Evolutionary conservation across 2,888 invertebrate species (phyloP).

Genomic region (Nebria brevicollis): DNA sequence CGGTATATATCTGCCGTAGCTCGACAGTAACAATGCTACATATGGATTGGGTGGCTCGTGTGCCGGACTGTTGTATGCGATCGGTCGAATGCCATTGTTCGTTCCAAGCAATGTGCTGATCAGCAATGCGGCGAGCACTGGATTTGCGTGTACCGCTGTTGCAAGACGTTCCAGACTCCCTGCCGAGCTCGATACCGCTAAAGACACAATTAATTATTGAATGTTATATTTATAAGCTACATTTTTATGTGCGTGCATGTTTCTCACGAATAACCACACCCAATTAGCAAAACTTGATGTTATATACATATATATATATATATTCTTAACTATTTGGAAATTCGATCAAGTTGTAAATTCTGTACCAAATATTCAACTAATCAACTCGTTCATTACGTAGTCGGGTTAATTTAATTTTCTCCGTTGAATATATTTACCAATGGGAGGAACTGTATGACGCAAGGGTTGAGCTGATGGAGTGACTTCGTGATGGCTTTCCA

Average conservation of each 20-base stretch:
- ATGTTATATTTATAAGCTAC: too few relatives aligned
- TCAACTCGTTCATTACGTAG: slow-evolving; percentile 44
- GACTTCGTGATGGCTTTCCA: slow-evolving; percentile 41
- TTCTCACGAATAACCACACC: not conserved
- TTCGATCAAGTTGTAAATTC: slow-evolving; percentile 29
- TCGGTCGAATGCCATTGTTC: slow-evolving; percentile 51
- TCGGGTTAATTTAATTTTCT: slow-evolving; percentile 46
- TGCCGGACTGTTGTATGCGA: slow-evolving; percentile 65
- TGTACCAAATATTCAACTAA: slow-evolving; percentile 32
- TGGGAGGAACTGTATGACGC: slow-evolving; percentile 26
- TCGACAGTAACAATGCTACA: slow-evolving; percentile 70
- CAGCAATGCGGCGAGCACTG: slow-evolving; percentile 56
- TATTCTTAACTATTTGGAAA: slow-evolving; percentile 9
- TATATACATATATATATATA: not conserved
- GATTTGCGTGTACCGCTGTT: slow-evolving; percentile 52
- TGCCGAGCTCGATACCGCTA: not conserved
- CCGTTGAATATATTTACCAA: slow-evolving; percentile 45
- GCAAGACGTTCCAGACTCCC: slow-evolving; percentile 31
- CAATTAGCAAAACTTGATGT: not conserved
- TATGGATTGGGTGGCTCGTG: slow-evolving; percentile 70
- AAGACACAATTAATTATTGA: not conserved
- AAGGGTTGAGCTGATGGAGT: slow-evolving; percentile 17
- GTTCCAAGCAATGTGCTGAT: slow-evolving; percentile 55
- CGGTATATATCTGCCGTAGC: slow-evolving; percentile 71
- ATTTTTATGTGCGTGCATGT: not conserved